These are phyloP conservation scores for Elgaria multicarinata DNA, from an alignment of 2,113 vertebrate species.

Conservation along the genomic window DNA sequence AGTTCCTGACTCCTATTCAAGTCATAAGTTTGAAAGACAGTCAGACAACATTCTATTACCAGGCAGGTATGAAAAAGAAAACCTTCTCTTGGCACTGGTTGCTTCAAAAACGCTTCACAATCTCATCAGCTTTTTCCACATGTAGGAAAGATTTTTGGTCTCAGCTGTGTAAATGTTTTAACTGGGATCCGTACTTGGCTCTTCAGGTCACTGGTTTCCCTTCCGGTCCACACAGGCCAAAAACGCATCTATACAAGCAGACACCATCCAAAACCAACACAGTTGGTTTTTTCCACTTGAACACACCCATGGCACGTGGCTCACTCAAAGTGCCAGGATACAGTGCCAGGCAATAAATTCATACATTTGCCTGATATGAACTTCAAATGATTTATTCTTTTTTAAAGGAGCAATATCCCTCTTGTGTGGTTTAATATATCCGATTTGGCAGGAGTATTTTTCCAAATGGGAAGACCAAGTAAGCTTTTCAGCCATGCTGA, in stretches of 20 bases:
- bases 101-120: slow-evolving; percentile 49
- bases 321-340: slow-evolving; percentile 42
- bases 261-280: slow-evolving; percentile 66
- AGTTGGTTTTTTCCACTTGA: slow-evolving; percentile 58
- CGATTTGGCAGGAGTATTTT: slow-evolving; percentile 46
- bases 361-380: slow-evolving; percentile 57
- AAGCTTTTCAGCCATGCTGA: slow-evolving; percentile 44
- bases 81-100: slow-evolving; percentile 13
- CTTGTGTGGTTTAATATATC: slow-evolving; percentile 26
- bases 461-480: slow-evolving; percentile 27
- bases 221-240: slow-evolving; percentile 69
- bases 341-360: slow-evolving; percentile 56
- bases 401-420: not conserved
- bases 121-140: slow-evolving; percentile 55
- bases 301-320: slow-evolving; percentile 65
- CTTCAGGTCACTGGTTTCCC: slow-evolving; percentile 65
- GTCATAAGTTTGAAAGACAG: not conserved
- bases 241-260: slow-evolving; percentile 62
- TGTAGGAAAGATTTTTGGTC: slow-evolving; percentile 63
- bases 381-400: slow-evolving; percentile 45
- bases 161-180: slow-evolving; percentile 78
- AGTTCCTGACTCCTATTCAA: not conserved
- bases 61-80: slow-evolving; percentile 46
- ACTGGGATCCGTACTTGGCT: slow-evolving; percentile 67
- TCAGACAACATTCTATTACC: not conserved